Evolutionary conservation across 2,113 vertebrate genomes (phyloP).

Genomic region (Synchiropus splendidus): DNA sequence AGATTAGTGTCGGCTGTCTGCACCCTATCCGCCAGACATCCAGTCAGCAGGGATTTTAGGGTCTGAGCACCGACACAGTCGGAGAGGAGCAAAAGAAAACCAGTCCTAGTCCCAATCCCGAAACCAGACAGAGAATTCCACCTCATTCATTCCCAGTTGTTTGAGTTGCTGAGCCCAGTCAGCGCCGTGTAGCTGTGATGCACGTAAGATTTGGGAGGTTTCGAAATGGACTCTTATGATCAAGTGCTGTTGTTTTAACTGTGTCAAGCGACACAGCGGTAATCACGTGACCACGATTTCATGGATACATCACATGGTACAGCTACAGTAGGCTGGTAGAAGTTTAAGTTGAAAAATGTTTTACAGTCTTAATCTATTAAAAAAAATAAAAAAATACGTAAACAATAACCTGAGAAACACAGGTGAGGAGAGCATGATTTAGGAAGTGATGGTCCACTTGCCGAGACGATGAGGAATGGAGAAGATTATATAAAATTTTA

Average conservation of each 20-base stretch:
- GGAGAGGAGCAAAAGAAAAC: slow-evolving; percentile 8
- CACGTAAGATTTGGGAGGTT: neutral
- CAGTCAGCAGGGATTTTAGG: slow-evolving; percentile 59
- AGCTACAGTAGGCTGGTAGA: too few species aligned
- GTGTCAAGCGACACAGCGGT: neutral
- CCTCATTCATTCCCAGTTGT: too few species aligned
- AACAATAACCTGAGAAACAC: too few species aligned
- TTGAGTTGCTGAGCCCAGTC: too few species aligned
- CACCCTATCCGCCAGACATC: slow-evolving; percentile 50
- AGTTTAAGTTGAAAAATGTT: too few species aligned
- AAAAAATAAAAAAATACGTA: too few species aligned
- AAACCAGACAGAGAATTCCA: slow-evolving; percentile 22
- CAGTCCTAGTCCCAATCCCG: slow-evolving; percentile 22
- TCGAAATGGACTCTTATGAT: neutral
- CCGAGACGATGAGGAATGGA: too few species aligned
- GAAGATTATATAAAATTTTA: too few species aligned
- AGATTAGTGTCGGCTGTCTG: slow-evolving; percentile 60
- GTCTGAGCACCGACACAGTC: slow-evolving; percentile 34
- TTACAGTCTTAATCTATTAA: too few species aligned
- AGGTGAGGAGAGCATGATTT: too few species aligned
- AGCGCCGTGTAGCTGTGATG: neutral
- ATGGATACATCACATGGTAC: neutral
- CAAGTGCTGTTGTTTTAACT: neutral
- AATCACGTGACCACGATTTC: neutral
- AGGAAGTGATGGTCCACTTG: too few species aligned